phyloP scores from a whole-genome alignment of 2,888 invertebrate genomes.

The Lithosia quadra region DNA sequence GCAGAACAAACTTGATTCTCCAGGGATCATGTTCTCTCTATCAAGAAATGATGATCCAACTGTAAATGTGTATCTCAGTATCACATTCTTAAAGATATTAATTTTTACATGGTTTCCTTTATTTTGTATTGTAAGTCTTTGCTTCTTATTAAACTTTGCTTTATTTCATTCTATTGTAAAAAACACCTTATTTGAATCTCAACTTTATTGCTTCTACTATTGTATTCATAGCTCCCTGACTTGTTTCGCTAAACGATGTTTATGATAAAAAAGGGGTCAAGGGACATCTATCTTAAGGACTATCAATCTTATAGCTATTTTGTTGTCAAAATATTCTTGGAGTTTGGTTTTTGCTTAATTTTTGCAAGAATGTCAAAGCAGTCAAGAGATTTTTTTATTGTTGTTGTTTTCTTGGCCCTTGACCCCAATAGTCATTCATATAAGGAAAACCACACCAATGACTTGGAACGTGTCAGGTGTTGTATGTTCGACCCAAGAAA shows the following conservation, averaged over 20 bases:
- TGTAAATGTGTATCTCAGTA: no score
- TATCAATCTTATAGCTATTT: not conserved
- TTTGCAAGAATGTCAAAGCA: not conserved
- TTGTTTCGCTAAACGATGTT: no score
- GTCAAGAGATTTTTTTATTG: not conserved
- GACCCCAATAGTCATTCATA: not conserved
- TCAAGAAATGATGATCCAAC: no score
- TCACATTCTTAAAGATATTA: no score
- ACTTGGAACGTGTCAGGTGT: not conserved
- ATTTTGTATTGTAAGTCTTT: not conserved
- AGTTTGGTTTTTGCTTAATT: not conserved
- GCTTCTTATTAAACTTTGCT: not conserved
- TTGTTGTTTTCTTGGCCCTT: not conserved
- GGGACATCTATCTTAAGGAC: not conserved
- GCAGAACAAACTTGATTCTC: no score
- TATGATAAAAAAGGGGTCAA: no score
- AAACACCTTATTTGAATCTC: no score
- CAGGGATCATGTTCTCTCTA: no score
- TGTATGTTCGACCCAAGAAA: not conserved
- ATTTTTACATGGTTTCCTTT: no score
- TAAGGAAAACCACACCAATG: conserved; percentile 4
- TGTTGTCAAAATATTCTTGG: not conserved
- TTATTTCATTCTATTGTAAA: no score
- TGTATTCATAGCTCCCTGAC: no score
- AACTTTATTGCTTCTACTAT: no score